phyloP scores from a whole-genome alignment of 64 coral and sea anemone genomes.

The Catalaphyllia jardinei region DNA sequence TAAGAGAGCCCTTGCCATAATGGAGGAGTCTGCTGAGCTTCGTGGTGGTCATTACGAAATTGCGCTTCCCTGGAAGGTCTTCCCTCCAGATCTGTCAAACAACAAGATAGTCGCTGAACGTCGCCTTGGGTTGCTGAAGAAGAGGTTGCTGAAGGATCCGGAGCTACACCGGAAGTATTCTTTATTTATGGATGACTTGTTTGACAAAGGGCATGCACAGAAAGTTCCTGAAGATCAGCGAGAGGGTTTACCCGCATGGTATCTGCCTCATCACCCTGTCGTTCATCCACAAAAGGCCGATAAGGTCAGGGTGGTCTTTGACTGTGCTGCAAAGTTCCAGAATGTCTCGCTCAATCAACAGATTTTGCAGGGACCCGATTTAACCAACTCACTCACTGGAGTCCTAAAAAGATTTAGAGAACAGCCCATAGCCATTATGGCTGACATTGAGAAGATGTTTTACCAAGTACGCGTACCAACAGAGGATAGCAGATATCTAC shows the following conservation, averaged over 20 bases:
- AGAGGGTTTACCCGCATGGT: background rate
- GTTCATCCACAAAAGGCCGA: background rate
- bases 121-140: conserved; percentile 35
- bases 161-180: conserved; percentile 40
- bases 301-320: too few species aligned
- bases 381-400: background rate
- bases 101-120: conserved; percentile 34
- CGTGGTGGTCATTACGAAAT: conserved; percentile 36
- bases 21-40: conserved; percentile 31
- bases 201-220: conserved; percentile 40
- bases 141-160: conserved; percentile 29
- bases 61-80: conserved; percentile 3
- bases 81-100: background rate
- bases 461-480: background rate
- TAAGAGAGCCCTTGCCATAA: conserved; percentile 4
- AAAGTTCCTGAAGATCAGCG: conserved; percentile 14
- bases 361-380: background rate
- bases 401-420: background rate
- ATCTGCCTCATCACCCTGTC: conserved; percentile 18
- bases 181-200: conserved; percentile 48
- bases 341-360: conserved; percentile 17
- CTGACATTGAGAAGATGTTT: conserved; percentile 1
- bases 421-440: background rate
- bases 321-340: too few species aligned
- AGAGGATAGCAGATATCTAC: background rate